Evolutionary conservation across 1,140 invertebrate species (phyloP).

Genomic region (Aphidius gifuensis): DNA sequence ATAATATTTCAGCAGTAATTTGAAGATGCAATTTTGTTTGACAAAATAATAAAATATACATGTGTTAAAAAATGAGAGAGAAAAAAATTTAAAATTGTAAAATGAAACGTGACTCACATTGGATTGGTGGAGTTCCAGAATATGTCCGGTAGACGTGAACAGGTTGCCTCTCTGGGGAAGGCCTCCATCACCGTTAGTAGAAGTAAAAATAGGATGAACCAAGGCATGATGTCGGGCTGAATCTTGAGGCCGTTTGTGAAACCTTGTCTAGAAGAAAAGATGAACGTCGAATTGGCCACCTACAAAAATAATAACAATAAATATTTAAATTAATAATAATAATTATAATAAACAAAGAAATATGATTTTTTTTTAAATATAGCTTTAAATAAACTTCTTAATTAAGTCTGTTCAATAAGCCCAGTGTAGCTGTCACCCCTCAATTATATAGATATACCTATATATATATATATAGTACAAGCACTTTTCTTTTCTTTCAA

Average conservation of each 20-base stretch:
- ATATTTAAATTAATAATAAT: conserved; percentile 28
- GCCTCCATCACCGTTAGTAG: conserved; percentile 57
- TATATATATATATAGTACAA: too few relatives aligned
- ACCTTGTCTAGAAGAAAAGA: conserved; percentile 32
- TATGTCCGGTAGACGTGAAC: conserved; percentile 58
- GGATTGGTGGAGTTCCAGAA: conserved; percentile 63
- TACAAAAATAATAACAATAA: conserved; percentile 21
- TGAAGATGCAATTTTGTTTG: too few relatives aligned
- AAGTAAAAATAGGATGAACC: conserved; percentile 57
- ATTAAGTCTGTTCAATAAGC: neutral
- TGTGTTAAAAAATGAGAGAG: conserved; percentile 8
- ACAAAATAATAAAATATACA: neutral
- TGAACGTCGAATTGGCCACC: conserved; percentile 35
- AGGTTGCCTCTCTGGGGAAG: conserved; percentile 56
- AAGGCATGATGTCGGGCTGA: conserved; percentile 55
- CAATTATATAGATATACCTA: too few relatives aligned
- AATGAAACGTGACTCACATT: conserved; percentile 50
- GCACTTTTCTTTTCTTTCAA: too few relatives aligned
- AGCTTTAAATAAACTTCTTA: neutral
- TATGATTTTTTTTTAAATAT: too few relatives aligned
- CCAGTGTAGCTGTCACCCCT: too few relatives aligned
- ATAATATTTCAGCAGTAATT: neutral
- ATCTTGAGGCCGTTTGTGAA: conserved; percentile 49
- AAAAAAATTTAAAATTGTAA: neutral
- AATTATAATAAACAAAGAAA: neutral